These are phyloP conservation scores for Atlantisia rogersi DNA, from an alignment of 2,113 vertebrate genomes.

Conservation along the genomic window DNA sequence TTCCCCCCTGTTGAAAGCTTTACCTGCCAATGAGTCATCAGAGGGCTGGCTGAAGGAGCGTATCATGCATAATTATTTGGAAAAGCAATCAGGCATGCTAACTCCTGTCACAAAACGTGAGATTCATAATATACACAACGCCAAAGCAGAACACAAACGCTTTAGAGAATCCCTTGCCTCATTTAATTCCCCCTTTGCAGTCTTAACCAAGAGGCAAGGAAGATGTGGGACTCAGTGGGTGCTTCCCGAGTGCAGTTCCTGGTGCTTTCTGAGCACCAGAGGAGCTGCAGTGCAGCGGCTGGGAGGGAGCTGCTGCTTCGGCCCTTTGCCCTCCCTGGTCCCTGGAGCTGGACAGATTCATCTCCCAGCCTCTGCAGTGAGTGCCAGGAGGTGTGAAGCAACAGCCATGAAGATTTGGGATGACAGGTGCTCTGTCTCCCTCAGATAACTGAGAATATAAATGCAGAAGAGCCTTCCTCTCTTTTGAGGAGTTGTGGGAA, in stretches of 20 bases:
- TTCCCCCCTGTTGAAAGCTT: neutral
- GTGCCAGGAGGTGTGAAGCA: neutral
- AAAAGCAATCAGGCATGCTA: neutral
- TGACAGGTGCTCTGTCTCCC: neutral
- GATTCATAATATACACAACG: neutral
- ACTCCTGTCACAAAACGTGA: neutral
- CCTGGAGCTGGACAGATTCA: neutral
- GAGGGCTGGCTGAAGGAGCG: neutral
- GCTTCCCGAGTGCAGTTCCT: fast-evolving
- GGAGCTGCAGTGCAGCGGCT: neutral
- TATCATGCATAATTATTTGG: neutral
- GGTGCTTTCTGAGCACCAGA: neutral
- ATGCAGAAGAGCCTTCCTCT: neutral
- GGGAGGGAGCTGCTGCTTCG: neutral
- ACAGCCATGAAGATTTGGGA: fast-evolving
- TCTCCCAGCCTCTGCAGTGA: neutral
- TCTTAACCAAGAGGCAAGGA: neutral
- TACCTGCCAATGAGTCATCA: conserved; percentile 20
- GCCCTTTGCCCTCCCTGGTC: neutral
- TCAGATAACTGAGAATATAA: fast-evolving
- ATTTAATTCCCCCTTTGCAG: neutral
- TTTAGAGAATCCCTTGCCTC: neutral
- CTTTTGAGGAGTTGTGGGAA: neutral
- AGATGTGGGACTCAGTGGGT: fast-evolving
- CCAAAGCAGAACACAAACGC: neutral